phyloP scores from a whole-genome alignment of 2,888 invertebrate genomes.

The Argyresthia goedartella region DNA sequence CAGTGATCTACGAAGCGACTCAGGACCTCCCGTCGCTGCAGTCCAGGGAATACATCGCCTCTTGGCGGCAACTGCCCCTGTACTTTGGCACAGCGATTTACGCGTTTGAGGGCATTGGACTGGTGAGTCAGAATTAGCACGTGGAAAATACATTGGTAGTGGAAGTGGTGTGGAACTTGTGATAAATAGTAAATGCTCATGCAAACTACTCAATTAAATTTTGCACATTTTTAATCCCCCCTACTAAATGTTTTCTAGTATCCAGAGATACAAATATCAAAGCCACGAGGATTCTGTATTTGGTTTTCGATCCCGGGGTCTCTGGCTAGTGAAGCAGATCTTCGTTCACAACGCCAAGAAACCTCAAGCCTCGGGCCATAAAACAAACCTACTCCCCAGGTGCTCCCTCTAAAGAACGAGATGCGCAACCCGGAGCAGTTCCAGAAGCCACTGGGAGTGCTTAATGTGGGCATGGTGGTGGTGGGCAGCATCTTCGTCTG shows the following conservation, averaged over 20 bases:
- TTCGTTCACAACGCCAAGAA: too few relatives aligned
- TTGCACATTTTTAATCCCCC: too few relatives aligned
- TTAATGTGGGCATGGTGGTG: slow-evolving; percentile 90
- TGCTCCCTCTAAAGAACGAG: slow-evolving; percentile 93
- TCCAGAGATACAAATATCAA: too few relatives aligned
- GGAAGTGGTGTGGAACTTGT: too few relatives aligned
- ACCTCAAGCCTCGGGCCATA: too few relatives aligned
- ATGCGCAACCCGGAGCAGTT: slow-evolving; percentile 87
- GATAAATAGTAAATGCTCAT: background rate
- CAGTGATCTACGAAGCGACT: slow-evolving; percentile 82
- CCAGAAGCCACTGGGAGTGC: slow-evolving; percentile 83
- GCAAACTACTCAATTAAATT: too few relatives aligned
- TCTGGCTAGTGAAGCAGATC: too few relatives aligned
- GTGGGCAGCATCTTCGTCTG: slow-evolving; percentile 83
- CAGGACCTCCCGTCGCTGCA: slow-evolving; percentile 77
- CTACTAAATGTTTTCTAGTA: too few relatives aligned
- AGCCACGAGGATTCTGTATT: too few relatives aligned
- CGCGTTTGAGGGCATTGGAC: slow-evolving; percentile 96
- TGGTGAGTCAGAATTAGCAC: too few relatives aligned
- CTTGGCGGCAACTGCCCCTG: slow-evolving; percentile 78
- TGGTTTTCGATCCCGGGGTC: too few relatives aligned
- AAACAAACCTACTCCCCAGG: slow-evolving; percentile 67
- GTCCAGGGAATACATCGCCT: slow-evolving; percentile 72
- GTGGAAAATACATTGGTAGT: background rate
- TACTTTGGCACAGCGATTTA: slow-evolving; percentile 97